Evolutionary conservation across 2,888 invertebrate species (phyloP), one percentile per base, ranked within the genome.

Genomic region (Synergus umbraculus): DNA sequence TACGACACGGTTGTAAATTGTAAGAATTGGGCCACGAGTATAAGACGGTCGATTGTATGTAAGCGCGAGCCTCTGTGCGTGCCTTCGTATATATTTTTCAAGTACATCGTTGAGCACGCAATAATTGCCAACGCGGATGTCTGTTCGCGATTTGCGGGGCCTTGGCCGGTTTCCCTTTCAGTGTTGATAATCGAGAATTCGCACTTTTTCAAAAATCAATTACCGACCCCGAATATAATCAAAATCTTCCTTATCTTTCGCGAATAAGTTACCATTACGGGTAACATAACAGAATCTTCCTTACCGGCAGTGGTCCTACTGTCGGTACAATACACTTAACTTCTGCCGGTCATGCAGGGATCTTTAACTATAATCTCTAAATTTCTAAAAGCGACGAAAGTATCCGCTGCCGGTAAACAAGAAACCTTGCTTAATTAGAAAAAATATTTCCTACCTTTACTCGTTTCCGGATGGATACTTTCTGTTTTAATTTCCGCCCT

Each of bases 71-170:
- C 66, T 44, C 66, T 37, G n/a, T 73, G 73, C 73, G 73, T 73
- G 54, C 73, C 73, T 73, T 10, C 13, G 73, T 73, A 81, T 83
- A 83, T 82, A 82, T 84, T 88, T 85, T 85, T 85, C 86, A 83
- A 84, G 79, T 81, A 86, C 88, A 86, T 88, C 86, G 86, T 86
- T 87, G 87, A 87, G 84, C 86, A 86, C 84, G 85, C 87, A 88
- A 90, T 91, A 91, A 91, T 90, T 89, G 88, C 86, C 90, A 90
- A 91, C 90, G 90, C 91, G 91, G 91, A 91, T 91, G 89, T 91
- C 90, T 88, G 89, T 86, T 90, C 87, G 88, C 90, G 87, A 89
- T 90, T 90, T 86, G 86, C 83, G 85, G 85, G 88, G 89, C 91
- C 91, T 91, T 91, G 91, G 90, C 91, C 91, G 90, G 88, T 91